Conservation (phyloP, 2,888 invertebrate species). For the Leistus spinibarbis region DNA sequence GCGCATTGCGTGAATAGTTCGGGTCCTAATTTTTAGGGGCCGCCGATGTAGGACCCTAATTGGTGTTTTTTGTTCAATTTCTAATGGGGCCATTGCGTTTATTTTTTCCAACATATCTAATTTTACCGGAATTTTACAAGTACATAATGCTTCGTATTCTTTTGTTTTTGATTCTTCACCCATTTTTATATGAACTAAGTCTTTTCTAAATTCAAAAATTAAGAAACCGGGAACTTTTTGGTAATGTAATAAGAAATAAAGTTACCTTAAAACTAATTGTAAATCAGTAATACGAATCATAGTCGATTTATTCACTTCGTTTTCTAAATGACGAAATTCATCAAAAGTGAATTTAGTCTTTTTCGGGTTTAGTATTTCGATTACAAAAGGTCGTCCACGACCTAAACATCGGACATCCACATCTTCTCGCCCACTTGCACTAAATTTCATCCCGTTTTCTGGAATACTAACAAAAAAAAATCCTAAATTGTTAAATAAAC, state of each 20-base stretch:
- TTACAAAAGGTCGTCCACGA: conserved; percentile 88
- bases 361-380: conserved; percentile 79
- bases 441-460: conserved; percentile 65
- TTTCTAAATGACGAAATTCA: conserved; percentile 64
- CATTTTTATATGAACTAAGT: conserved; percentile 73
- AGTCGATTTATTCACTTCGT: conserved; percentile 63
- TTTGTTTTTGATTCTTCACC: conserved; percentile 91
- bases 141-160: conserved; percentile 82
- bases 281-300: conserved; percentile 67
- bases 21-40: conserved; percentile 71
- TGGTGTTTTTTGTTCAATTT: conserved; percentile 83
- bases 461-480: conserved; percentile 42
- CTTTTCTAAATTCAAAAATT: conserved; percentile 62
- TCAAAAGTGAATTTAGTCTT: conserved; percentile 59
- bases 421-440: conserved; percentile 94
- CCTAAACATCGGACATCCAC: conserved; percentile 95
- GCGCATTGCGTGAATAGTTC: conserved; percentile 69
- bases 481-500: too few relatives aligned
- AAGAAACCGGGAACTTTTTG: too few relatives aligned
- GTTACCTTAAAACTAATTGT: conserved; percentile 68
- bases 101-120: conserved; percentile 61
- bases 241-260: conserved; percentile 5
- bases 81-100: conserved; percentile 57
- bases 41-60: conserved; percentile 88
- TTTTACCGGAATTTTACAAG: conserved; percentile 54